Evolutionary conservation across 2,113 vertebrate species (phyloP), one percentile per base, ranked within the genome.

Genomic region (Leuciscus idus): DNA sequence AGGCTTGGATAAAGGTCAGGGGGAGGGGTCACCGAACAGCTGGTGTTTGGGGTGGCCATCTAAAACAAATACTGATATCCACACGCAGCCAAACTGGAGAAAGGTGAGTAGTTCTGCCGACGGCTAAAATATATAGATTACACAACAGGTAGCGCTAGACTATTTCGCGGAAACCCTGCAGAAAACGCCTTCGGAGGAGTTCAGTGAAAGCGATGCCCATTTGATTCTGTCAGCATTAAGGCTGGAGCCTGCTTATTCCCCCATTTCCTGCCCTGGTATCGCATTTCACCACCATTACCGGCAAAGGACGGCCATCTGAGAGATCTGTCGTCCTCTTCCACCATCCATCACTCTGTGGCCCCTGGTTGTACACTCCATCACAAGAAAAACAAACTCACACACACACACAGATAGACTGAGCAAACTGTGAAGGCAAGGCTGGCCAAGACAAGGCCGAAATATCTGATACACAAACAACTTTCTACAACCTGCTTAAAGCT

Each of bases 201-300:
- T 80, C 4, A 46, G 46, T 83, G 72, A 83, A 83, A 86, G 48
- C 80, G 43, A 15, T 36, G 66, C 59, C 52, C 79, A 83, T 90
- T 90, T 85, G 86, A 88, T 64, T 85, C 84, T 87, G 89, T 88
- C 87, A 88, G 85, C 86, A 88, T 88, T 87, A 87, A 73, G 66
- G 83, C 80, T 81, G 50, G 57, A 78, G 79, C 52, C 87, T 87
- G 61, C 85, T 84, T 87, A 76, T 88, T 85, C 66, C 81, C 88
- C 84, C 52, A 68, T 90, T 92, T 91, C 90, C 89, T 86, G 86
- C 87, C 88, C 89, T 87, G 86, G 86, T 88, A 94, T 95, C 90
- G 78, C 90, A 92, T 94, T 94, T 93, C 92, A 93, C 90, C 90
- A 85, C 91, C 93, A 94, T 95, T 94, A 94, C 88, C 86, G 84